Base-by-base conservation (phyloP, 2,888 invertebrate genomes). In the Vanessa cardui region DNA sequence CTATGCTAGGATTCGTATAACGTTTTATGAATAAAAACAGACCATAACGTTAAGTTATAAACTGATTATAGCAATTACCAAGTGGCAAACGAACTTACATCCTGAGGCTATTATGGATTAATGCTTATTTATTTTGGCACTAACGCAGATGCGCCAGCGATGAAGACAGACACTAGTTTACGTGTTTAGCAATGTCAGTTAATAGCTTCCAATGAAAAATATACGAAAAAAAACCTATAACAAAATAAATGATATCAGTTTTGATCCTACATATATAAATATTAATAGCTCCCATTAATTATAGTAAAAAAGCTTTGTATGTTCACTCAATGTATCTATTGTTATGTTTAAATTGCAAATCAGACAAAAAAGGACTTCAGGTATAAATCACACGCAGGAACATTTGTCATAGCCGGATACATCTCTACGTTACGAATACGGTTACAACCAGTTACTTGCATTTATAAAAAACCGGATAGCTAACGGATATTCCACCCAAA, bases 61-160 rank as follows among this genome's bases (percentile, higher is more conserved):
- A 39, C 39, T 39, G 39, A 39, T 39, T 39, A 12, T 39, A 39
- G 39, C 39, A 12, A 39, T 39, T 12, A 39, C 3, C 39, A 4
- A 39, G 9, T 12, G 39, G 39, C 4, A 66, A 66, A 62, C 73
- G 62, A 62, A 64, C 31, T 56, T 47, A 64, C 59, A 64, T 49
- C 20, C 12, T 33, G 47, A 62, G 61, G 62, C 52, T 64, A 75
- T 74, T 70, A 70, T 77, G 76, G 78, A 82, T 76, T 77, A 79
- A 78, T 79, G 87, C 82, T 88, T 92, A 89, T 91, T 92, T 91
- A 87, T 87, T 83, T 91, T 91, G 90, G 90, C 90, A 78, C 82
- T 76, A 71, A 81, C 78, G 74, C 74, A 78, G 83, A 90, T 91
- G 88, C 86, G 87, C 86, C 77, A 74, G 79, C 85, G 83, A 78